Evolutionary conservation across 2,113 vertebrate genomes (phyloP), one percentile per base, ranked within the genome.

Genomic region (Festucalex cinctus): DNA sequence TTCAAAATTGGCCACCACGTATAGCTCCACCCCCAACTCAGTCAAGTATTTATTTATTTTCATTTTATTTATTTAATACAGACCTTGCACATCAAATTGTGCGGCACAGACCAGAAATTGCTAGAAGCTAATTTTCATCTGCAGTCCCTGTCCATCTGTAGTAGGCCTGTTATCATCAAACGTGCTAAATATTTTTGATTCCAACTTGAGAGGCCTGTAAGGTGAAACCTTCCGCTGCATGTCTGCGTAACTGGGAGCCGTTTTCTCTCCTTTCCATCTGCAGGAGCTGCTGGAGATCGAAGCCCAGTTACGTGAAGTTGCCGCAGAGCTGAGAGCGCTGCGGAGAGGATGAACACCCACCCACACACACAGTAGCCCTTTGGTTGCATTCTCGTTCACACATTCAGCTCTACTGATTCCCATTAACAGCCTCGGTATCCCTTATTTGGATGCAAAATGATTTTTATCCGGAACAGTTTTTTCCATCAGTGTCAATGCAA

Each of bases 221-320:
- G 9, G 17, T 1, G 3, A 65, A 64, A n/a, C 36, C 20, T 13
- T 2, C 6, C 16, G 8, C 0, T 51, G 26, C 48, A n/a, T 20
- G 13, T 48, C 7, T 53, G 64, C 3, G 0, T 39, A 43, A 19
- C 1, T 70, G 16, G 28, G 24, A 78, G 22, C 28, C 61, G 16
- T 63, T 5, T 35, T 65, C 6, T 19, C 26, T 19, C 24, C 51
- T 10, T 39, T 44, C 4, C 62, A 2, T 53, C 1, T 26, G 59
- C 85, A 91, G 85, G 90, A 66, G 83, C 90, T 95, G 70, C 76
- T 91, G 73, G 92, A 88, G 73, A 82, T 93, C 10, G 90, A 93
- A 73, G 79, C 86, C 0, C 90, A 94, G 78, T 73, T 96, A 70
- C 89, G 91, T 60, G 89, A 83, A 80, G 93, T 90, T 0, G 88